Evolutionary conservation across 1,140 invertebrate species (phyloP), one percentile per base, ranked within the genome.

Genomic region (Zaprionus gabonicus): DNA sequence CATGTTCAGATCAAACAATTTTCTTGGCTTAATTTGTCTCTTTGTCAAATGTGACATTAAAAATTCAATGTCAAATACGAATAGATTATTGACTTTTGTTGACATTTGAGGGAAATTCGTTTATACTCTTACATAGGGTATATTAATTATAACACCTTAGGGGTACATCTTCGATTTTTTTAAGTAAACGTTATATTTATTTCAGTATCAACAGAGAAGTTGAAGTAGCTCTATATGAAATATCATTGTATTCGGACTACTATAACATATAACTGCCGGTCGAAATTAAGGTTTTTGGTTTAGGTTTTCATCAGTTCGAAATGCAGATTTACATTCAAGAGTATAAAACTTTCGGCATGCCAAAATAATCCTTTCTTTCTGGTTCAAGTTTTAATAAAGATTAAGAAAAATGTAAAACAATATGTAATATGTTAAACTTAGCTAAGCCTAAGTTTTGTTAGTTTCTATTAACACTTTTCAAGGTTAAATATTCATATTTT

Each of bases 381-480:
- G n/a, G n/a, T 46, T 17, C 2, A 10, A 9, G 31, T 34, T 46
- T 46, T 46, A 46, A n/a, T 7, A 17, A 51, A 25, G 46, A 51
- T 51, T 23, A 51, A 1, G 46, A 13, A 64, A 36, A 53, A 34
- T 17, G 1, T 3, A 17, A 46, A 46, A 17, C 41, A n/a, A 41
- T n/a, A 41, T 41, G 38, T n/a, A 41, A 41, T 41, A 41, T 41
- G 38, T 41, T n/a, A 25, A 53, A 20, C 23, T 15, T 13, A 36
- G 46, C 51, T 36, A 66, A 66, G 15, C n/a, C 53, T 65, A 55
- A 56, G 15, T 56, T 27, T 65, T 23, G n/a, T 28, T 36, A 57
- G 55, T 25, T 57, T 44, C 41, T 41, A n/a, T 66, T 56, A 66
- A 56, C 63, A 55, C 25, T 38, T 65, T 55, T 55, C 66, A 68